Percentiles rank a stretch among this genome's conserved stretches.
These are phyloP conservation scores for Falcaria lacertinaria DNA, from an alignment of 2,888 invertebrate genomes.

Conservation along the genomic window DNA sequence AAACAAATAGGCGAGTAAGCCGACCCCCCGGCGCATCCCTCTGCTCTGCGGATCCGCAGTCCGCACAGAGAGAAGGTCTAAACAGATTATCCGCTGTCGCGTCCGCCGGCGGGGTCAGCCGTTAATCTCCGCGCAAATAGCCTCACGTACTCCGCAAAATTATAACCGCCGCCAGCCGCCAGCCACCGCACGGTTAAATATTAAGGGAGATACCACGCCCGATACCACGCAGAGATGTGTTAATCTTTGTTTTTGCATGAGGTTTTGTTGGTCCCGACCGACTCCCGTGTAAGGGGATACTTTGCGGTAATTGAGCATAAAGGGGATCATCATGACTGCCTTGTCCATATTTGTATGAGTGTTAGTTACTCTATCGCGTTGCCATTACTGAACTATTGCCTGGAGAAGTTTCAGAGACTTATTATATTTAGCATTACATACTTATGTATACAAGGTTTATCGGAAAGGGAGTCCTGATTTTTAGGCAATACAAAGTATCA, in stretches of 20 bases:
- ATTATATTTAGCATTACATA: too few relatives aligned
- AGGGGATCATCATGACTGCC: constrained; percentile 16
- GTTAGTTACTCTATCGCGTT: too few relatives aligned
- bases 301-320: constrained; percentile 19
- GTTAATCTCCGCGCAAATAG: constrained; percentile 65
- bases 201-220: constrained; percentile 30
- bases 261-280: too few relatives aligned
- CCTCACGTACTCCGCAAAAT: constrained; percentile 55
- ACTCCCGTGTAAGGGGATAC: constrained; percentile 8
- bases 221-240: constrained; percentile 30
- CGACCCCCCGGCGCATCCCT: constrained; percentile 22
- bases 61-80: constrained; percentile 28
- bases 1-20: constrained; percentile 16
- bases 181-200: constrained; percentile 31
- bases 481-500: too few relatives aligned
- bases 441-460: too few relatives aligned
- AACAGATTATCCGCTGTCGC: constrained; percentile 48
- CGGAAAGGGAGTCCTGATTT: too few relatives aligned
- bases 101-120: constrained; percentile 35
- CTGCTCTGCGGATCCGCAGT: constrained; percentile 13
- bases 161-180: constrained; percentile 31
- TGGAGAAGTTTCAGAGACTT: too few relatives aligned
- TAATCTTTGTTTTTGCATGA: constrained; percentile 33
- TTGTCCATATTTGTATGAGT: too few relatives aligned
- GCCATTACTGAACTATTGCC: too few relatives aligned